A percentile compares a stretch with the other conserved stretches of the same genome.
These are phyloP conservation scores for Tokudaia tokunoshimensis DNA, from an alignment of 2,797 vertebrate genomes.

Conservation along the genomic window DNA sequence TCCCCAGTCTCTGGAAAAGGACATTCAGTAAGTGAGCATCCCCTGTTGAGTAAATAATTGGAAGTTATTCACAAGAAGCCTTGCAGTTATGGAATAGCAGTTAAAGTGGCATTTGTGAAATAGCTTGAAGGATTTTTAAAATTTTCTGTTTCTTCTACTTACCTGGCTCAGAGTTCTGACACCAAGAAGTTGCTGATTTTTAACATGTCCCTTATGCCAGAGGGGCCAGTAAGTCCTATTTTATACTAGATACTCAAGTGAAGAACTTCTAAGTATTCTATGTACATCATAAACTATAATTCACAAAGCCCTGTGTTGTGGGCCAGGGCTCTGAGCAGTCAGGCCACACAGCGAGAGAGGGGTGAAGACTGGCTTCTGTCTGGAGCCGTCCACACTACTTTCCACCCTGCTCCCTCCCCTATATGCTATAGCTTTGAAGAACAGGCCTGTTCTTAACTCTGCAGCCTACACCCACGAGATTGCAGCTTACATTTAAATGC, in stretches of 20 bases:
- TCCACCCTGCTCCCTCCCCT: not conserved
- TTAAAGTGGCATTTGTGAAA: not conserved
- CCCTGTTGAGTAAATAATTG: not conserved
- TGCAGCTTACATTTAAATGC: not conserved
- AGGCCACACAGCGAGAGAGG: not conserved
- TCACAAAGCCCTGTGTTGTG: not conserved
- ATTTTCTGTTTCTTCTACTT: not conserved
- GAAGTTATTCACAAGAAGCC: not conserved
- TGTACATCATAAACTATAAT: conserved; percentile 14
- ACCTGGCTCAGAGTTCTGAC: not conserved
- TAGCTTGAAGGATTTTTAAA: not conserved
- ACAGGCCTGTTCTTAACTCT: not conserved
- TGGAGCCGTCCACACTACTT: not conserved
- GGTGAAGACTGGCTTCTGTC: not conserved
- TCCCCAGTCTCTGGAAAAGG: not conserved
- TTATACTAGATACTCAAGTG: conserved; percentile 5
- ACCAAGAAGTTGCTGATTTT: conserved; percentile 34
- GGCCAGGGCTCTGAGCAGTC: not conserved
- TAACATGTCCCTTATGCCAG: conserved; percentile 6
- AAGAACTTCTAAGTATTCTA: conserved; percentile 20
- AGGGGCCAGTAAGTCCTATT: not conserved
- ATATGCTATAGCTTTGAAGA: not conserved
- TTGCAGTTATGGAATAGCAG: not conserved
- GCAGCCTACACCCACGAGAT: not conserved
- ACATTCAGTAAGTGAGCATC: not conserved